Evolutionary conservation across 2,888 invertebrate genomes (phyloP), one percentile per base, ranked within the genome.

Genomic region (Seladonia tumulorum): DNA sequence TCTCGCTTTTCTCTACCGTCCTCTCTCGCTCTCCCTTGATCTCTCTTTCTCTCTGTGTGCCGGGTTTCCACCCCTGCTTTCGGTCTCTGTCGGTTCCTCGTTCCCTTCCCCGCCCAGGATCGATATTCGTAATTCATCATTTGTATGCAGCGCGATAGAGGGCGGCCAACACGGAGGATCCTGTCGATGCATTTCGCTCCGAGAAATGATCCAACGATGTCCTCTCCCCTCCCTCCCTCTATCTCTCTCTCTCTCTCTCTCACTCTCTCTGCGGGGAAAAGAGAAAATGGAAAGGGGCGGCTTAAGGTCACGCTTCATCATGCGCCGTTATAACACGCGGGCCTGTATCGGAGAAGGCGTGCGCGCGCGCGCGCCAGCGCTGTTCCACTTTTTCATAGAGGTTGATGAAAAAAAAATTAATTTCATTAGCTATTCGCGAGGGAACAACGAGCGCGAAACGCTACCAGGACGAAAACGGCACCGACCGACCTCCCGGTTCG

Each of bases 91-190:
- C 83, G 57, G 29, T 80, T 53, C 83, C 74, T 83, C 89, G 86
- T 89, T 87, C 88, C 75, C 82, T 87, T 82, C 76, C 49, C 53
- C 79, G 47, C 87, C 68, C 71, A 83, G 88, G 93, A 93, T 94
- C 94, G 93, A 94, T 94, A 93, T 93, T 93, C 92, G 94, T 94
- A 94, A 94, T 94, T 94, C 94, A 94, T 94, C 94, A 94, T 94
- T 94, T 94, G 94, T 94, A 94, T 94, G 94, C 94, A 93, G 91
- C 93, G 91, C 91, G 92, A 91, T 92, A 92, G 90, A 92, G 92
- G 87, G 91, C 92, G 84, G 83, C 89, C 89, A 85, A 86, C 86
- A 90, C 86, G 90, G 78, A 85, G 89, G 79, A 87, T 89, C 87
- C 89, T 82, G 86, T 83, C 86, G 87, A 83, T 90, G 88, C 84